Percentiles rank a stretch among this genome's conserved stretches.
Conservation (phyloP, 1,140 invertebrate genomes). For the Eciton burchellii region DNA sequence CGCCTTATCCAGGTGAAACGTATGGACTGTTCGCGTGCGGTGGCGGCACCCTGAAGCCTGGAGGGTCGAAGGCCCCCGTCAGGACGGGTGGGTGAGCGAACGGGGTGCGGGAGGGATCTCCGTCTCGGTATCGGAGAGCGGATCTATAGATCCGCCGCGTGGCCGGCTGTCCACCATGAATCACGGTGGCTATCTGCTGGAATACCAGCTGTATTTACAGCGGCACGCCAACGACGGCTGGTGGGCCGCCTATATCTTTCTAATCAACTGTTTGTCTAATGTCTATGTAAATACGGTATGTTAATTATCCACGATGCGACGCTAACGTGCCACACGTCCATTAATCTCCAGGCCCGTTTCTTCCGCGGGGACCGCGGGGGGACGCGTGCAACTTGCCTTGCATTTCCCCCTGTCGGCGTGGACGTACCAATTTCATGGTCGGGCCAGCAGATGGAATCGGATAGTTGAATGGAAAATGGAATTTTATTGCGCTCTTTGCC, state of each 20-base stretch:
- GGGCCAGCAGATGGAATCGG: conserved; percentile 46
- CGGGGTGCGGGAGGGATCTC: conserved; percentile 38
- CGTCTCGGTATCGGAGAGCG: conserved; percentile 77
- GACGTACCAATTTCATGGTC: conserved; percentile 59
- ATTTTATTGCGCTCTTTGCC: conserved; percentile 10
- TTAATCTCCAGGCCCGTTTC: conserved; percentile 75
- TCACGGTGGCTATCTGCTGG: conserved; percentile 79
- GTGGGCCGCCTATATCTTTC: conserved; percentile 75
- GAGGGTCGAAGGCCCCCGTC: conserved; percentile 16
- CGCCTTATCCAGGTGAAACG: conserved; percentile 79
- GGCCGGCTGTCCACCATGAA: conserved; percentile 78
- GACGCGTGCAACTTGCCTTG: not conserved
- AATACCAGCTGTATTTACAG: conserved; percentile 78
- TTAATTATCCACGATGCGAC: conserved; percentile 77
- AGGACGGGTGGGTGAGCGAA: not conserved
- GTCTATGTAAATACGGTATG: conserved; percentile 79
- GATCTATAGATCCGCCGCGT: conserved; percentile 79
- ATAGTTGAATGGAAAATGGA: conserved; percentile 19
- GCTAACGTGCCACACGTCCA: conserved; percentile 75
- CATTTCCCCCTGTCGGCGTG: conserved; percentile 55
- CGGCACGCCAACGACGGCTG: conserved; percentile 74
- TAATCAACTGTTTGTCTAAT: conserved; percentile 80
- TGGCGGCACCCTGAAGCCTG: conserved; percentile 61
- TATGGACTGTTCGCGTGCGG: conserved; percentile 81
- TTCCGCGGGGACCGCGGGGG: conserved; percentile 60